Conservation (phyloP, 2,888 invertebrate genomes). For the Hetaerina titia region DNA sequence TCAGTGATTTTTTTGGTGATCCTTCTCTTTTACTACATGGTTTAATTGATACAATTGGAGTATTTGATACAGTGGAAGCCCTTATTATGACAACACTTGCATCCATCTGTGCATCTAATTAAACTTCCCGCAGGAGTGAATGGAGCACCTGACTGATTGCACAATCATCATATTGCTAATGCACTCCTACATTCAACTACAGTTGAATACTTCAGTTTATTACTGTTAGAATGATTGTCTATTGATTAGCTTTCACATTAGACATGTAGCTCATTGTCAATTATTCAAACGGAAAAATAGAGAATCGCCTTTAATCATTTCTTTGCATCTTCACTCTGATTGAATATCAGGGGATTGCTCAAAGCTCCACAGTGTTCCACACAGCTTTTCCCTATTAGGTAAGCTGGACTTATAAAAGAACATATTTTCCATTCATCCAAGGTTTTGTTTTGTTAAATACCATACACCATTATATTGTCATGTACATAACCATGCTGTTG, state of each 20-base stretch:
- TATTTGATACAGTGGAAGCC: neutral
- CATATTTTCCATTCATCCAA: too few relatives aligned
- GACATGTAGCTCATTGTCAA: neutral
- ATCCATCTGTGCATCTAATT: neutral
- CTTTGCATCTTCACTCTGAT: too few relatives aligned
- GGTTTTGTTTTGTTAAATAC: too few relatives aligned
- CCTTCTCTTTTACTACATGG: neutral
- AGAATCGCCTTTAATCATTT: too few relatives aligned
- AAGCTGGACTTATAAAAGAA: too few relatives aligned
- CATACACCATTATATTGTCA: too few relatives aligned
- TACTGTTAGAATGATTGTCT: neutral
- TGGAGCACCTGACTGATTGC: neutral
- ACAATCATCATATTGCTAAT: neutral
- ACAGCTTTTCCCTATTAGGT: too few relatives aligned
- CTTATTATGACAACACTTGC: neutral
- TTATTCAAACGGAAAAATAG: too few relatives aligned
- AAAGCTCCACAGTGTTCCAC: too few relatives aligned
- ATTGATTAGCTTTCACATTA: neutral
- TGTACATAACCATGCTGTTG: too few relatives aligned
- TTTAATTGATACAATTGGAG: neutral
- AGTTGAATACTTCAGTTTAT: neutral
- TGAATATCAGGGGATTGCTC: too few relatives aligned
- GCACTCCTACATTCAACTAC: neutral
- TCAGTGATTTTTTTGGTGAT: neutral
- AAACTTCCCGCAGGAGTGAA: neutral